These are phyloP conservation scores for Tiliqua scincoides DNA, from an alignment of 2,113 vertebrate genomes.

Conservation along the genomic window DNA sequence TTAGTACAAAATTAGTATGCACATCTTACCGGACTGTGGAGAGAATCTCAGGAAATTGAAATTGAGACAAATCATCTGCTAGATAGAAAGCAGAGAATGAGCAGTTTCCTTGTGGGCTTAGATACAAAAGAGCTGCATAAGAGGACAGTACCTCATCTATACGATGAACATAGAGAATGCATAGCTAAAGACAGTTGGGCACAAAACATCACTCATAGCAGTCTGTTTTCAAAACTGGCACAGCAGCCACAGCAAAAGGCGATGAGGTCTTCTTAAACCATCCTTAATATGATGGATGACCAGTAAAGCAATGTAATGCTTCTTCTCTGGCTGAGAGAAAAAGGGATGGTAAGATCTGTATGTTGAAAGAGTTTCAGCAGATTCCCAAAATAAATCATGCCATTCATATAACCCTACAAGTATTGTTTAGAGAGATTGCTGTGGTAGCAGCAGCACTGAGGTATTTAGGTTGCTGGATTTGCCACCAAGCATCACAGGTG, in stretches of 20 bases:
- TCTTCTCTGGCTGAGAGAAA: conserved; percentile 18
- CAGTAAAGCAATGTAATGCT: conserved; percentile 6
- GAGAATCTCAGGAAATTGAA: background rate
- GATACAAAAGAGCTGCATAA: background rate
- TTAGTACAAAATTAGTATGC: conserved; percentile 46
- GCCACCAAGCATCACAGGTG: background rate
- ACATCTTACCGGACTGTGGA: conserved; percentile 21
- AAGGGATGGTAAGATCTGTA: background rate
- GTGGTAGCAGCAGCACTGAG: background rate
- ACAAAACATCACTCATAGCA: conserved; percentile 12
- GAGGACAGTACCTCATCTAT: background rate
- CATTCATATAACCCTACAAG: background rate
- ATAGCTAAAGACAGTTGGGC: background rate
- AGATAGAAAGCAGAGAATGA: background rate
- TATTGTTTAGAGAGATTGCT: background rate
- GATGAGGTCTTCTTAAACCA: conserved; percentile 5
- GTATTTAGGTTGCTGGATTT: background rate
- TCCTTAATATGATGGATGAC: conserved; percentile 13
- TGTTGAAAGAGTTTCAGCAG: conserved; percentile 9
- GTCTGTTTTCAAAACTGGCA: conserved; percentile 7
- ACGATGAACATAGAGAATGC: background rate
- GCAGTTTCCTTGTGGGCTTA: background rate
- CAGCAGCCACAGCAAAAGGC: conserved; percentile 11
- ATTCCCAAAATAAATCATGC: conserved; percentile 8
- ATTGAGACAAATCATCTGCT: background rate